Percentiles rank a stretch among this genome's conserved stretches.
Evolutionary conservation across 2,113 vertebrate species (phyloP).

Genomic region (Boleophthalmus pectinirostris): DNA sequence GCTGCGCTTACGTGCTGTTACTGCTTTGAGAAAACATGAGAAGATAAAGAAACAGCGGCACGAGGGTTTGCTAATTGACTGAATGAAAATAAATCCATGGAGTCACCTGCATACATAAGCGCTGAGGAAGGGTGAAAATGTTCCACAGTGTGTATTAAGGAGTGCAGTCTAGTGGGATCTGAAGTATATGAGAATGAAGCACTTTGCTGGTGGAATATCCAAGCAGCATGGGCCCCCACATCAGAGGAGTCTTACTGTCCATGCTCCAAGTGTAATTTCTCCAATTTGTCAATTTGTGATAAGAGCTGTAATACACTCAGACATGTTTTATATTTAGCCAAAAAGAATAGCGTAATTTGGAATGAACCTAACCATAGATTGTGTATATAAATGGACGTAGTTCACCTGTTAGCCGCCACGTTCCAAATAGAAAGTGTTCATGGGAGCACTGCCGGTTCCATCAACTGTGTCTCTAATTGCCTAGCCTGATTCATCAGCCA

Average conservation of each 20-base stretch:
- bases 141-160: constrained; percentile 45
- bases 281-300: constrained; percentile 10
- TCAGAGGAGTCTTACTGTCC: constrained; percentile 33
- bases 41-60: constrained; percentile 14
- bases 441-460: no score
- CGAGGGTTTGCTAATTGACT: constrained; percentile 51
- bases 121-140: constrained; percentile 43
- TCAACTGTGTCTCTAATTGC: no score
- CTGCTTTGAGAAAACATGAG: no score
- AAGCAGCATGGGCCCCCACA: constrained; percentile 36
- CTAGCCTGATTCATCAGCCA: no score
- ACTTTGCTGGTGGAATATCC: constrained; percentile 49
- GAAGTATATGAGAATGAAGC: constrained; percentile 49
- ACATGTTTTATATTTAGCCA: neutral
- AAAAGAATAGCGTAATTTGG: neutral
- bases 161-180: constrained; percentile 51
- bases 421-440: no score
- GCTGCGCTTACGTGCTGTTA: no score
- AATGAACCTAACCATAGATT: no score
- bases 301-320: neutral
- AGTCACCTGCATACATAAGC: constrained; percentile 66
- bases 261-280: constrained; percentile 21
- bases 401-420: no score
- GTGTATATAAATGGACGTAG: no score
- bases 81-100: constrained; percentile 48